Conservation (phyloP, 2,113 vertebrate genomes). For the Rhynchomys soricoides region DNA sequence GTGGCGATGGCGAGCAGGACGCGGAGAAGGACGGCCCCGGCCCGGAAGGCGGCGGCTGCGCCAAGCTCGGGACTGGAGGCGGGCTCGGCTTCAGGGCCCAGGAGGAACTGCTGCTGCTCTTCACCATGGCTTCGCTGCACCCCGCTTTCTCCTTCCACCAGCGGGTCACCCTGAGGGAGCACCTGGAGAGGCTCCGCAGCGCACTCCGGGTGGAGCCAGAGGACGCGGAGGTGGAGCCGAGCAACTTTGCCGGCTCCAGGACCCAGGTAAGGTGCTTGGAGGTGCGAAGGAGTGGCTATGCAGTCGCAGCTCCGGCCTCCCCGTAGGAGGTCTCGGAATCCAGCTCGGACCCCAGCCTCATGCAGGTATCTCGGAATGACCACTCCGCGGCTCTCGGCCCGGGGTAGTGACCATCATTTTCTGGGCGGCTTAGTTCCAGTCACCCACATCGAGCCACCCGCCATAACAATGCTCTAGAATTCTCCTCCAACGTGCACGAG, state of each 20-base stretch:
- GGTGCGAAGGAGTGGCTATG: not conserved
- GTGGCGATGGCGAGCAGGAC: slow-evolving; percentile 70
- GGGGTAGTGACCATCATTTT: no score
- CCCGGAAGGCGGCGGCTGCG: slow-evolving; percentile 76
- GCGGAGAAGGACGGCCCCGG: slow-evolving; percentile 75
- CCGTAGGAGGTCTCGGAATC: not conserved
- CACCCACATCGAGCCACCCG: slow-evolving; percentile 8
- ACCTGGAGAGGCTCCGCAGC: slow-evolving; percentile 90
- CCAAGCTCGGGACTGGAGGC: slow-evolving; percentile 64
- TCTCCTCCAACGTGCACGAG: slow-evolving; percentile 22
- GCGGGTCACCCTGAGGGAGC: slow-evolving; percentile 91
- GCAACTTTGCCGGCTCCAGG: slow-evolving; percentile 71
- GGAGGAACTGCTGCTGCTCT: slow-evolving; percentile 95
- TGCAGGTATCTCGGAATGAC: slow-evolving; percentile 12
- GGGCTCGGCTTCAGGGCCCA: slow-evolving; percentile 85
- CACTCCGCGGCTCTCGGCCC: not conserved
- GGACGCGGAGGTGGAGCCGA: slow-evolving; percentile 63
- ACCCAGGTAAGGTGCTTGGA: slow-evolving; percentile 79
- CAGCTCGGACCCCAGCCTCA: not conserved
- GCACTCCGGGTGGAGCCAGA: slow-evolving; percentile 82
- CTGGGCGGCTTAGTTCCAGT: not conserved
- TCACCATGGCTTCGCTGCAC: slow-evolving; percentile 97
- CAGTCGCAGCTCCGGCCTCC: not conserved
- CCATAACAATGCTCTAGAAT: slow-evolving; percentile 77
- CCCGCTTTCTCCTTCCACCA: slow-evolving; percentile 98